Evolutionary conservation across 2,113 vertebrate genomes (phyloP).

Genomic region (Pseudonaja textilis): DNA sequence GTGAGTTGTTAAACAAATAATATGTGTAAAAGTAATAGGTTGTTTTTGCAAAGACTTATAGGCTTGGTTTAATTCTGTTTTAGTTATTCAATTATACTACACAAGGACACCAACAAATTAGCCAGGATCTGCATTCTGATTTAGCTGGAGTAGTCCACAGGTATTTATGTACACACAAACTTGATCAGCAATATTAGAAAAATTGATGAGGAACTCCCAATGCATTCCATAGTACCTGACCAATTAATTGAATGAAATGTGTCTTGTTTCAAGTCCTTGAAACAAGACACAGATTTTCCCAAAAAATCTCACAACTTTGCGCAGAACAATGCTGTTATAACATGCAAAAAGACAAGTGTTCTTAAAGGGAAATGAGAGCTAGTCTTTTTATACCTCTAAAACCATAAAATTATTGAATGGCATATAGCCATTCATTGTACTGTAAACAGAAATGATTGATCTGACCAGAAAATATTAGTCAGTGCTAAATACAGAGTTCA

Average conservation of each 20-base stretch:
- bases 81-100: neutral
- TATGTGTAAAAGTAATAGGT: neutral
- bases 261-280: neutral
- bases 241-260: neutral
- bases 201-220: neutral
- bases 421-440: conserved; percentile 20
- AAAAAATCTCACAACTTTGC: neutral
- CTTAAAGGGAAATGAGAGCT: neutral
- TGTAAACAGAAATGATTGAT: conserved; percentile 2
- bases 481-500: conserved; percentile 47
- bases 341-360: neutral
- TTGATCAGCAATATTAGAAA: neutral
- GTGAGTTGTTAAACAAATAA: neutral
- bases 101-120: neutral
- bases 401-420: neutral
- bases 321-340: neutral
- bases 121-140: neutral
- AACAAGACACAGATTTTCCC: neutral
- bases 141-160: neutral
- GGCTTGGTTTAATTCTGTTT: neutral
- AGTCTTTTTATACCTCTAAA: neutral
- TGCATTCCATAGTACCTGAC: neutral
- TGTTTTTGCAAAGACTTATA: neutral
- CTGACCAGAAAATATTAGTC: neutral
- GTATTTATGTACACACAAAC: neutral